Percentiles rank a stretch among this genome's conserved stretches.
Evolutionary conservation across 1,140 invertebrate genomes (phyloP).

Genomic region (Trachymyrmex cornetzi): DNA sequence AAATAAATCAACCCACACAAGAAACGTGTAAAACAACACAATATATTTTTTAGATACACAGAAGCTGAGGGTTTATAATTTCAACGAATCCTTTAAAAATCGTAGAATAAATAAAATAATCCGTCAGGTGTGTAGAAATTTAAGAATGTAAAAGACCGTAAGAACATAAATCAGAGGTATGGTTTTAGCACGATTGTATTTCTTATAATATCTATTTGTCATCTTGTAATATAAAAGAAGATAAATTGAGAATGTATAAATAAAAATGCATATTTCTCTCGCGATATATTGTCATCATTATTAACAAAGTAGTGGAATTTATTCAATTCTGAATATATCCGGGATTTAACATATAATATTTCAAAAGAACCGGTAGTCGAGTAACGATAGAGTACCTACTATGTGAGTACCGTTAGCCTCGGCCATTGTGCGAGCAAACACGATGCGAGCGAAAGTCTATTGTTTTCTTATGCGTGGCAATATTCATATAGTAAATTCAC

Average conservation of each 20-base stretch:
- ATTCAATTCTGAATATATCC: background rate
- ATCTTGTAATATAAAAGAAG: background rate
- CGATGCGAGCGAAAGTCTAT: background rate
- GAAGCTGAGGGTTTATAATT: background rate
- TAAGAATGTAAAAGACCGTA: background rate
- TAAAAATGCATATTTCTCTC: background rate
- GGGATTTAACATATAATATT: background rate
- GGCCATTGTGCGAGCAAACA: background rate
- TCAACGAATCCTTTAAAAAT: background rate
- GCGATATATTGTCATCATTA: background rate
- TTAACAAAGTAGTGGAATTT: background rate
- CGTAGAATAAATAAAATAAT: background rate
- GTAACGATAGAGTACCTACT: background rate
- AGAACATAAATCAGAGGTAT: background rate
- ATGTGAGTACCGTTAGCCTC: conserved; percentile 10
- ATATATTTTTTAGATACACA: background rate
- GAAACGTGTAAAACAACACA: background rate
- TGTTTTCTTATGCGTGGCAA: background rate
- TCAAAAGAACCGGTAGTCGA: background rate
- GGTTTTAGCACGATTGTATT: too few species aligned
- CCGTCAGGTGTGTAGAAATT: background rate
- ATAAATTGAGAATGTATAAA: background rate
- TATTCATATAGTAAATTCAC: background rate
- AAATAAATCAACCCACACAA: background rate
- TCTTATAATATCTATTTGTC: background rate